Evolutionary conservation across 2,113 vertebrate genomes (phyloP), one percentile per base, ranked within the genome.

Genomic region (Trichomycterus rosablanca): DNA sequence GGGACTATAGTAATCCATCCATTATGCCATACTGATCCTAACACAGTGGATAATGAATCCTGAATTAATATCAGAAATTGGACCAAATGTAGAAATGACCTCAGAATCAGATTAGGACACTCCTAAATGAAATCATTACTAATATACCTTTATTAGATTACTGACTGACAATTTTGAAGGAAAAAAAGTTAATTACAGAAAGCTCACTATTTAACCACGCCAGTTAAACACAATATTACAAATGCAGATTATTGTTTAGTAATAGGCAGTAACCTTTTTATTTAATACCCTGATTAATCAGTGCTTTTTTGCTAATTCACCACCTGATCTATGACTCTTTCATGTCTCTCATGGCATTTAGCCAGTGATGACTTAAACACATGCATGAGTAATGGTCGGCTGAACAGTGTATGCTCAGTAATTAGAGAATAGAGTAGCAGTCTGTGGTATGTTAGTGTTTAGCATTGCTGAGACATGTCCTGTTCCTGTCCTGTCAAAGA

Each of bases 401-500:
- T 53, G 50, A 32, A 19, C 3, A 50, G 34, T 45, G 39, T 20
- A 4, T 32, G 52, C 39, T 58, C 45, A 58, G 59, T 52, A 19
- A 57, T 67, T 66, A 43, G 44, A 51, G 58, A 39, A 18, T n/a
- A n/a, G n/a, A 15, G 28, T 14, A 45, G 11, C 50, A 37, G 50
- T 20, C 50, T 43, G 55, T 55, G 57, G 59, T 39, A 45, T 45
- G 49, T 40, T 58, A 24, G 18, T 37, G 53, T 57, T 62, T 37
- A 56, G 46, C 39, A 11, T 19, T 10, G 37, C 60, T 53, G 39
- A 34, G 9, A 14, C 49, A 43, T 35, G 50, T 66, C 35, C 16
- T 60, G 49, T 7, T 32, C 30, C 58, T 60, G 49, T 55, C 43
- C 44, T 11, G 19, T 54, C 39, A 42, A 45, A 55, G 52, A 15